A percentile compares a stretch with the other conserved stretches of the same genome.
Evolutionary conservation across 2,888 invertebrate genomes (phyloP).

Genomic region (Leptarthrus brevirostris): DNA sequence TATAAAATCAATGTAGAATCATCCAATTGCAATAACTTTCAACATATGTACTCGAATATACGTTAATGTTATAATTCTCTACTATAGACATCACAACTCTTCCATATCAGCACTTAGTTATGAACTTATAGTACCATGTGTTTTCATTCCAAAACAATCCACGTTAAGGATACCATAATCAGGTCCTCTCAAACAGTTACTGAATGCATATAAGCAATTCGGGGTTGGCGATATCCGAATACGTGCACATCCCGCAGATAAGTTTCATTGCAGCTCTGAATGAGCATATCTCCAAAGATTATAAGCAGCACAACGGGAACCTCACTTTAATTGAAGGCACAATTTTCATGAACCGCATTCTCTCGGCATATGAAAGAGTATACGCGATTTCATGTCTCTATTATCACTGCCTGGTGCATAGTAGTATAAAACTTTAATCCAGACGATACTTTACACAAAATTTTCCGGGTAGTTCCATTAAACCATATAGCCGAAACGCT

Average conservation of each 20-base stretch:
- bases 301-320: background rate
- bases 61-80: too few relatives aligned
- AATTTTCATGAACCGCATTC: background rate
- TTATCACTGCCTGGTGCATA: constrained; percentile 1
- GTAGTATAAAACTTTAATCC: background rate
- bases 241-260: background rate
- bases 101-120: too few relatives aligned
- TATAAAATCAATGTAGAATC: too few relatives aligned
- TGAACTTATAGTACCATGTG: too few relatives aligned
- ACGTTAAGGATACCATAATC: too few relatives aligned
- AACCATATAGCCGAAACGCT: background rate
- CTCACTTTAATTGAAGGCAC: background rate
- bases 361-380: background rate
- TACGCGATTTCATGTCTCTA: background rate
- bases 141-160: too few relatives aligned
- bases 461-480: background rate
- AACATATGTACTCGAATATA: too few relatives aligned
- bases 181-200: background rate
- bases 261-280: background rate
- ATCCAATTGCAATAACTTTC: too few relatives aligned
- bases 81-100: too few relatives aligned
- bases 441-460: background rate
- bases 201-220: background rate
- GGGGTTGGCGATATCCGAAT: background rate
- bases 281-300: background rate